These are phyloP conservation scores for Hermatobates lingyangjiaoensis DNA, from an alignment of 1,140 invertebrate genomes.

Conservation along the genomic window DNA sequence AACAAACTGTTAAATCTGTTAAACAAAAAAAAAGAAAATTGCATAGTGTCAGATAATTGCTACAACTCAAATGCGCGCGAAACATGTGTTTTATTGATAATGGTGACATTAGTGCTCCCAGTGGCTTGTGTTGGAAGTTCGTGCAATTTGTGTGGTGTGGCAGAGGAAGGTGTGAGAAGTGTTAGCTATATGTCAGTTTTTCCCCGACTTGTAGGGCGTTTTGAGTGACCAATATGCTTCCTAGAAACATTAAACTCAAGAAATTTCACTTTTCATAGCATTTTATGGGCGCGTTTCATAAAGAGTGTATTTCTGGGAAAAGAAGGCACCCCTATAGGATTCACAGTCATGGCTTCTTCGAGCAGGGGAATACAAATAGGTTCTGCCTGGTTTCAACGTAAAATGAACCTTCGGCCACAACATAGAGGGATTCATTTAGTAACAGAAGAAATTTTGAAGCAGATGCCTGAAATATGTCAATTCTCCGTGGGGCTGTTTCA, in stretches of 20 bases:
- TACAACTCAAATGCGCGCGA: too few relatives aligned
- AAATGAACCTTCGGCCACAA: conserved; percentile 83
- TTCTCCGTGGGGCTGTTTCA: conserved; percentile 87
- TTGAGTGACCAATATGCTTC: background rate
- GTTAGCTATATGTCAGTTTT: background rate
- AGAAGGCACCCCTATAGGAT: background rate
- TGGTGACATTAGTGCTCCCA: conserved; percentile 7
- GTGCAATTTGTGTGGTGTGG: conserved; percentile 1
- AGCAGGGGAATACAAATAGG: conserved; percentile 74
- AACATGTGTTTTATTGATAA: conserved; percentile 14
- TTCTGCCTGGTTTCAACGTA: conserved; percentile 90
- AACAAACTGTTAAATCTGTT: too few relatives aligned
- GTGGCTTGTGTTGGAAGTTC: conserved; percentile 6
- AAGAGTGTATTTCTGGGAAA: conserved; percentile 3
- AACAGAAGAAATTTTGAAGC: conserved; percentile 82
- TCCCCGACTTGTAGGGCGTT: background rate
- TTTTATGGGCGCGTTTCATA: conserved; percentile 13
- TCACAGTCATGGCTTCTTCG: conserved; percentile 52
- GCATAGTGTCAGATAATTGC: too few relatives aligned
- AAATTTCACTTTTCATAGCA: conserved; percentile 14
- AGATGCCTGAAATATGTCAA: conserved; percentile 78
- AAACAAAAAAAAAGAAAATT: too few relatives aligned
- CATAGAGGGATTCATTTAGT: conserved; percentile 86
- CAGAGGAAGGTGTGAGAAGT: background rate
- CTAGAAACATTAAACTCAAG: background rate